Conservation (phyloP, 2,888 invertebrate species). For the Ennomos erosarius region DNA sequence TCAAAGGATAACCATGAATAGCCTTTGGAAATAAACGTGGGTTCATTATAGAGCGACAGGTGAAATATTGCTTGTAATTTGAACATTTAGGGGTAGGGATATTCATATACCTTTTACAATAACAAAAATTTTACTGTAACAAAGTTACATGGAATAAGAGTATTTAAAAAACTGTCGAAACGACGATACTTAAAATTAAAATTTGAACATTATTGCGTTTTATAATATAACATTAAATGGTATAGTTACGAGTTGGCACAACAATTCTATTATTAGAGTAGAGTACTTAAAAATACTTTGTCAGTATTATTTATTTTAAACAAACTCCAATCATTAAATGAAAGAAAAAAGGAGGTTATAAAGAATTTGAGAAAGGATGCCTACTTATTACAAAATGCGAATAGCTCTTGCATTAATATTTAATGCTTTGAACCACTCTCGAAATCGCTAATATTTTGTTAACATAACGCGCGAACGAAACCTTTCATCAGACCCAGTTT, state of each 20-base stretch:
- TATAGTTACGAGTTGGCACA: too few species aligned
- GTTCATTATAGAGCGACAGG: conserved; percentile 23
- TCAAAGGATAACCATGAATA: conserved; percentile 10
- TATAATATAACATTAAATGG: too few species aligned
- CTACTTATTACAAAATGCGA: not conserved
- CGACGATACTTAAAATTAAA: too few species aligned
- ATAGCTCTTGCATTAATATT: conserved; percentile 6
- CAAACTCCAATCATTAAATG: too few species aligned
- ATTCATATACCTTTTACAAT: not conserved
- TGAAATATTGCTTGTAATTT: conserved; percentile 18
- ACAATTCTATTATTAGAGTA: too few species aligned
- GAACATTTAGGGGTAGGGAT: conserved; percentile 13
- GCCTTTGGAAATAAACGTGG: conserved; percentile 9
- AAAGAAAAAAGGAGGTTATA: not conserved
- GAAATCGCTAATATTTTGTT: conserved; percentile 5
- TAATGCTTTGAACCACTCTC: conserved; percentile 2
- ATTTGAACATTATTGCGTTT: too few species aligned
- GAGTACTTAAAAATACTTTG: too few species aligned
- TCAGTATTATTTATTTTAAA: too few species aligned
- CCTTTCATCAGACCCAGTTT: conserved; percentile 9
- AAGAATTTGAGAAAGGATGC: conserved; percentile 16
- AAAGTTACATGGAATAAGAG: too few species aligned
- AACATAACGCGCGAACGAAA: conserved; percentile 14
- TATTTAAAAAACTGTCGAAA: too few species aligned
- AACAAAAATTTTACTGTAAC: conserved; percentile 1